Percentiles rank a stretch among this genome's conserved stretches.
Conservation (phyloP, 2,888 invertebrate species). For the Glaucopsyche alexis region DNA sequence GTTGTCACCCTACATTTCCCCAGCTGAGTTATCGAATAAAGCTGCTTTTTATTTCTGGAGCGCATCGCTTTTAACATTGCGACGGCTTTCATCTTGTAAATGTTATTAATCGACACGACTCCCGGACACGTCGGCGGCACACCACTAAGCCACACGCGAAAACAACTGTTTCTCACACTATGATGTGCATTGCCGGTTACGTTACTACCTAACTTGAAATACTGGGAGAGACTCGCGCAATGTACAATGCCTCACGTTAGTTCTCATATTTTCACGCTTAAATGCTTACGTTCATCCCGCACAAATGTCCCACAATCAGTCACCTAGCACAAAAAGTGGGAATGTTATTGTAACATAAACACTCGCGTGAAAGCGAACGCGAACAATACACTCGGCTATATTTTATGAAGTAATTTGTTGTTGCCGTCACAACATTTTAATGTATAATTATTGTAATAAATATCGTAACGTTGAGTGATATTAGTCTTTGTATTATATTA, state of each 20-base stretch:
- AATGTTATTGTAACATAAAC: conserved; percentile 52
- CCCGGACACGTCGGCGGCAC: conserved; percentile 60
- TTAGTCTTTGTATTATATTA: background rate
- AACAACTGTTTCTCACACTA: conserved; percentile 8
- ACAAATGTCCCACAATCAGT: conserved; percentile 69
- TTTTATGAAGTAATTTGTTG: conserved; percentile 36
- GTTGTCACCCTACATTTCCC: conserved; percentile 58
- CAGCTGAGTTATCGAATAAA: conserved; percentile 70
- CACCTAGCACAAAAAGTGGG: conserved; percentile 70
- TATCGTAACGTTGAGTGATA: background rate
- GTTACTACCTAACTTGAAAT: background rate
- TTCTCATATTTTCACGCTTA: conserved; percentile 43
- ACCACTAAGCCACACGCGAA: conserved; percentile 39
- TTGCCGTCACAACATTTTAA: conserved; percentile 36
- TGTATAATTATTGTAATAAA: conserved; percentile 8
- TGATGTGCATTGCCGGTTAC: conserved; percentile 36
- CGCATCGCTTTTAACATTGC: conserved; percentile 69
- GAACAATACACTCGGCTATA: conserved; percentile 20
- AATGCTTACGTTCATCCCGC: conserved; percentile 71
- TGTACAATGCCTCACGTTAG: conserved; percentile 32
- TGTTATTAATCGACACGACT: conserved; percentile 76
- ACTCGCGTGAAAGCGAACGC: conserved; percentile 20
- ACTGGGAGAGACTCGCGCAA: conserved; percentile 29
- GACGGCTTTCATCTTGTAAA: conserved; percentile 78
- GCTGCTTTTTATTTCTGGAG: conserved; percentile 75